A percentile compares a stretch with the other conserved stretches of the same genome.
These are phyloP conservation scores for Silurus asotus DNA, from an alignment of 2,113 vertebrate genomes.

Conservation along the genomic window DNA sequence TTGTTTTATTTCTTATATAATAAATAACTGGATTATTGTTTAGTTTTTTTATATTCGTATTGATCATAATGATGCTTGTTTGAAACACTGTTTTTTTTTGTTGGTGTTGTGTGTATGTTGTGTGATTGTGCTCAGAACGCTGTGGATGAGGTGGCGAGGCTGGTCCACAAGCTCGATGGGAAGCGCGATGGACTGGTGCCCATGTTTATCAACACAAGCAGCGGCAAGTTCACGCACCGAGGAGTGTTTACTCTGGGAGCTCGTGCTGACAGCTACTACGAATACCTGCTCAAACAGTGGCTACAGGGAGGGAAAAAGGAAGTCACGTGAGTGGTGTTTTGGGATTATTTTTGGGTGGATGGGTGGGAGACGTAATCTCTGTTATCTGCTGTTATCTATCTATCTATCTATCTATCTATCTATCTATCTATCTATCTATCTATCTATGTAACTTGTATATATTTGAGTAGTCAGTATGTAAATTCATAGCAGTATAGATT, in stretches of 20 bases:
- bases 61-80: not conserved
- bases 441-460: too few species aligned
- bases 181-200: slow-evolving; percentile 95
- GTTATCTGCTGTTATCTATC: not conserved
- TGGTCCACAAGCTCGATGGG: slow-evolving; percentile 83
- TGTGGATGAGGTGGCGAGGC: slow-evolving; percentile 83
- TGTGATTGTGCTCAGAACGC: slow-evolving; percentile 73
- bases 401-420: too few species aligned
- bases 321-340: slow-evolving; percentile 76
- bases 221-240: slow-evolving; percentile 89
- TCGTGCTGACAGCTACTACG: slow-evolving; percentile 97
- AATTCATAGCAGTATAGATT: too few species aligned
- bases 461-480: too few species aligned
- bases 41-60: not conserved
- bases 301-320: slow-evolving; percentile 93
- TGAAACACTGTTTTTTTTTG: not conserved
- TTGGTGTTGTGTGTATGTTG: not conserved
- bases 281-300: slow-evolving; percentile 98
- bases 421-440: too few species aligned
- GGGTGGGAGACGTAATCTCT: not conserved
- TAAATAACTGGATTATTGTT: not conserved
- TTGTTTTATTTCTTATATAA: not conserved
- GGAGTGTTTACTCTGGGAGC: slow-evolving; percentile 92
- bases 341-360: not conserved
- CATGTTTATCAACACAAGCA: slow-evolving; percentile 98